These are phyloP conservation scores for Hymenopus coronatus DNA, from an alignment of 2,888 invertebrate species.

Conservation along the genomic window DNA sequence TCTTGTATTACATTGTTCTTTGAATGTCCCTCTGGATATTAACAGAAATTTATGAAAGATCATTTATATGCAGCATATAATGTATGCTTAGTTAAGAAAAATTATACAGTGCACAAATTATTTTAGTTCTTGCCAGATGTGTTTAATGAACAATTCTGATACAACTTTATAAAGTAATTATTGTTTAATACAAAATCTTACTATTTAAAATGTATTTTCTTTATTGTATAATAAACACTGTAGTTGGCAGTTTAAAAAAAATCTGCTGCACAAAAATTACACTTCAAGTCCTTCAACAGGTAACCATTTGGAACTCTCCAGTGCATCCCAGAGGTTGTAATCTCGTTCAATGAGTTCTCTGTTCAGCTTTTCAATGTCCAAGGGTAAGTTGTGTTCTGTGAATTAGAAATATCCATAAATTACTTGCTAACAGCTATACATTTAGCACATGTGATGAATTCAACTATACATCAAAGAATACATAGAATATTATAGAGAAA, in stretches of 20 bases:
- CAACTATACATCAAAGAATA: not conserved
- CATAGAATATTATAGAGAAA: not conserved
- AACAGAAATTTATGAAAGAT: not conserved
- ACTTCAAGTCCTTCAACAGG: slow-evolving; percentile 70
- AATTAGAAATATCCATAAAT: slow-evolving; percentile 36
- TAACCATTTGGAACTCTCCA: slow-evolving; percentile 82
- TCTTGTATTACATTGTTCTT: not conserved
- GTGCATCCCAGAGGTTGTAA: slow-evolving; percentile 73
- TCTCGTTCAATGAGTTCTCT: slow-evolving; percentile 73
- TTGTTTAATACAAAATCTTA: slow-evolving; percentile 6
- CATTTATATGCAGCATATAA: not conserved
- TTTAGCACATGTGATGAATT: no score
- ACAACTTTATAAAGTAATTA: slow-evolving; percentile 14
- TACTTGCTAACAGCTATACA: not conserved
- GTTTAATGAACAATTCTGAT: not conserved
- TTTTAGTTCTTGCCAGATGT: not conserved
- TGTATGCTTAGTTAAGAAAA: not conserved
- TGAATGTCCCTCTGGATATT: not conserved
- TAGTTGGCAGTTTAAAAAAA: not conserved
- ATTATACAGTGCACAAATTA: not conserved
- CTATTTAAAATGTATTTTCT: slow-evolving; percentile 16
- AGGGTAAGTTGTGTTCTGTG: slow-evolving; percentile 69
- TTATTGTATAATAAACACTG: slow-evolving; percentile 16
- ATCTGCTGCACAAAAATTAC: not conserved
- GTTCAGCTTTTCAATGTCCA: slow-evolving; percentile 75